Evolutionary conservation across 2,113 vertebrate species (phyloP).

Genomic region (Peromyscus californicus): DNA sequence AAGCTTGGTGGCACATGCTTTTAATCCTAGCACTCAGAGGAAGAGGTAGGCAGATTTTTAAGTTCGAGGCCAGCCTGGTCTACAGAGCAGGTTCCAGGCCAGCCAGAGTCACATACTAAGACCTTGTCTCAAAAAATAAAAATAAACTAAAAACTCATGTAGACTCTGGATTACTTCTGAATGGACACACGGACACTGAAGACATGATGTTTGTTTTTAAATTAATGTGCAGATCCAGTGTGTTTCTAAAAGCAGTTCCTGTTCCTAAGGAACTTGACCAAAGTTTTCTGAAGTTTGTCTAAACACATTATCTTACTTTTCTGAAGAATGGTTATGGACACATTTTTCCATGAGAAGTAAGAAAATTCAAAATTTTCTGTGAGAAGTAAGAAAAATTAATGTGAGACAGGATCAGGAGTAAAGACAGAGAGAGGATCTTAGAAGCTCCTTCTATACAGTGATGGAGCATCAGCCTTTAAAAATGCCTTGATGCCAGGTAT

Average conservation of each 20-base stretch:
- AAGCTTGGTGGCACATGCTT: neutral
- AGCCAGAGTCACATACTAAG: neutral
- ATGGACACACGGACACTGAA: neutral
- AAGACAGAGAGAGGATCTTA: neutral
- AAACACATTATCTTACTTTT: neutral
- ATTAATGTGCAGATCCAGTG: no score
- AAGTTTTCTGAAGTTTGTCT: neutral
- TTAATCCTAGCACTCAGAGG: neutral
- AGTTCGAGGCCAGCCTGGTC: neutral
- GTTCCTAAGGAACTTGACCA: neutral
- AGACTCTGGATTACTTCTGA: neutral
- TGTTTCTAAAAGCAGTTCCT: neutral
- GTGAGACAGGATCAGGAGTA: neutral
- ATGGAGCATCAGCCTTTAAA: neutral
- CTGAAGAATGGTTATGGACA: neutral
- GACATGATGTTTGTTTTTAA: neutral
- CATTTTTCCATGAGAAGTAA: neutral
- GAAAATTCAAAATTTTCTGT: neutral
- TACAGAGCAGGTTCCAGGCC: neutral
- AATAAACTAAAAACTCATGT: neutral
- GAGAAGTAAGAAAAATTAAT: neutral
- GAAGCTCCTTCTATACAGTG: no score
- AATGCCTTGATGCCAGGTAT: neutral
- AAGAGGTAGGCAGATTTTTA: neutral
- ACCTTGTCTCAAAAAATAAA: neutral